Conservation (phyloP, 2,888 invertebrate genomes). For the Encarsia formosa region DNA sequence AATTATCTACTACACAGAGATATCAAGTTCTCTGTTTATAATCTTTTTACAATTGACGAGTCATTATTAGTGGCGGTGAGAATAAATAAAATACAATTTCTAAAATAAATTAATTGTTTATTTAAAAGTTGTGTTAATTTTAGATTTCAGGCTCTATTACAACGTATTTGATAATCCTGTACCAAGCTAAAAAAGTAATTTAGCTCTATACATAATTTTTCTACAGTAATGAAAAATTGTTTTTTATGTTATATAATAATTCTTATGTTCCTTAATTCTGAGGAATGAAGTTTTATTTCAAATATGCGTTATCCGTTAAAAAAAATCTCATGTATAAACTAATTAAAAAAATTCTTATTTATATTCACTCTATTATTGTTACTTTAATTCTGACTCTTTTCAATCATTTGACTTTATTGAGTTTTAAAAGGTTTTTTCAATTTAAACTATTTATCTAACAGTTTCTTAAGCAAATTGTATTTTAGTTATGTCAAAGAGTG, state of each 20-base stretch:
- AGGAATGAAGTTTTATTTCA: not conserved
- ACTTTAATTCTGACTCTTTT: too few relatives aligned
- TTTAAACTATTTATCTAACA: too few relatives aligned
- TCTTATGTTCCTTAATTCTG: not conserved
- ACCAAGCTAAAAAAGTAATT: not conserved
- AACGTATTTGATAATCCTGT: slow-evolving; percentile 6
- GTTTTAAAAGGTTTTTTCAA: too few relatives aligned
- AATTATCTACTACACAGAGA: not conserved
- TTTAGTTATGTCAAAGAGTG: too few relatives aligned
- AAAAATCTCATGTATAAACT: too few relatives aligned
- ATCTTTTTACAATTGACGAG: slow-evolving; percentile 2
- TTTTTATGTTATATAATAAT: not conserved
- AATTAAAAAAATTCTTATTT: too few relatives aligned
- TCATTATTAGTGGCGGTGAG: not conserved
- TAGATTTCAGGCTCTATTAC: slow-evolving; percentile 4
- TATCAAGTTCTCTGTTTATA: not conserved
- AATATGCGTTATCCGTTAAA: not conserved
- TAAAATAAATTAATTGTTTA: not conserved
- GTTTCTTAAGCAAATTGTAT: too few relatives aligned
- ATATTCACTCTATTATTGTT: too few relatives aligned
- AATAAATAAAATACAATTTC: not conserved
- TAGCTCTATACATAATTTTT: not conserved
- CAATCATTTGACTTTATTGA: too few relatives aligned
- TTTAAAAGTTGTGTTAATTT: not conserved
- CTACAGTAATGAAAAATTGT: not conserved